Conservation (phyloP, 2,888 invertebrate species). For the Tipula unca region DNA sequence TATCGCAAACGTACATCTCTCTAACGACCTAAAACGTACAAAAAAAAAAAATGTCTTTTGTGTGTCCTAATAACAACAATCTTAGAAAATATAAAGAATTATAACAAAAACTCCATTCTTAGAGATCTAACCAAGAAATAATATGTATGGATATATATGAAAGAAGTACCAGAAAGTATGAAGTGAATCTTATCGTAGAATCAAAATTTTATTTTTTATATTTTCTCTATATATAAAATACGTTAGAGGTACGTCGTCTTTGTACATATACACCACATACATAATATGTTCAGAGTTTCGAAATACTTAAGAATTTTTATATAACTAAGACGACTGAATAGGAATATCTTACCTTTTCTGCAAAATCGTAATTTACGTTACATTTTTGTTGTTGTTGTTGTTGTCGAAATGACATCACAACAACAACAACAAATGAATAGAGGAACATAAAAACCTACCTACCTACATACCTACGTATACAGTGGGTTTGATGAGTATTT, state of each 20-base stretch:
- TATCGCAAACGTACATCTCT: not conserved
- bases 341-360: not conserved
- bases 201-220: not conserved
- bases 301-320: not conserved
- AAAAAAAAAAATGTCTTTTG: not conserved
- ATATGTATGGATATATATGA: not conserved
- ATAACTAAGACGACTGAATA: not conserved
- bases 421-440: not conserved
- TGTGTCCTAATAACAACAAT: constrained; percentile 14
- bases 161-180: not conserved
- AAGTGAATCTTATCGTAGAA: constrained; percentile 8
- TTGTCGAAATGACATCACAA: not conserved
- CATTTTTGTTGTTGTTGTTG: not conserved
- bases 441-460: not conserved
- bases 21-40: not conserved
- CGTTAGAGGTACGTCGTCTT: not conserved
- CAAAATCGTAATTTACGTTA: not conserved
- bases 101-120: constrained; percentile 14
- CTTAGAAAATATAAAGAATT: constrained; percentile 8
- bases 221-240: not conserved
- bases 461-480: not conserved
- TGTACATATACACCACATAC: too few relatives aligned
- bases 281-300: not conserved
- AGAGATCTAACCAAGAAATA: not conserved
- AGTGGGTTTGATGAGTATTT: not conserved